phyloP scores from a whole-genome alignment of 2,113 vertebrate species.

The Xiphias gladius region DNA sequence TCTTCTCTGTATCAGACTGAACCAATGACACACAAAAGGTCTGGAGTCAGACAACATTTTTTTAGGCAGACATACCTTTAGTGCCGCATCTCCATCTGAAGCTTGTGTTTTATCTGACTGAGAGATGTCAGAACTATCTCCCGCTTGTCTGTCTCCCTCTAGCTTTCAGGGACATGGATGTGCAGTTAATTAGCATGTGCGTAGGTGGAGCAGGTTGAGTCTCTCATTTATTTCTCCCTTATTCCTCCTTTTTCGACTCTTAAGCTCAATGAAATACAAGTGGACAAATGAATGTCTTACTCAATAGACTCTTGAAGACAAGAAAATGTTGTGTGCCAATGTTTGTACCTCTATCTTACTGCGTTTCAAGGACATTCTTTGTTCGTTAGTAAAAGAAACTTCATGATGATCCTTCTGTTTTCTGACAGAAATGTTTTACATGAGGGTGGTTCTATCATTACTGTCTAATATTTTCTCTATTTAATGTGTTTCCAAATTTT shows the following conservation, averaged over 20 bases:
- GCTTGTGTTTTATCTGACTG: not conserved
- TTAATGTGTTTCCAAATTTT: not conserved
- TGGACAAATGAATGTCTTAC: too few relatives aligned
- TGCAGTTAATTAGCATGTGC: conserved; percentile 7
- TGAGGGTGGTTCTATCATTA: not conserved
- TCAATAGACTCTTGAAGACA: not conserved
- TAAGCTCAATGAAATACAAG: not conserved
- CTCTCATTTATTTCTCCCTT: conserved; percentile 37
- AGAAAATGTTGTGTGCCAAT: not conserved
- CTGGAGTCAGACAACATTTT: not conserved
- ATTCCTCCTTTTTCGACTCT: conserved; percentile 14
- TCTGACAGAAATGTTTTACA: not conserved
- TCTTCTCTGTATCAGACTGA: not conserved
- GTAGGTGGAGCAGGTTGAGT: not conserved
- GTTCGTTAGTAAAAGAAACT: not conserved
- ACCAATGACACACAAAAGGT: not conserved
- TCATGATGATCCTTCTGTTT: not conserved
- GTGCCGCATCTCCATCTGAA: not conserved
- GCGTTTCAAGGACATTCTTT: not conserved
- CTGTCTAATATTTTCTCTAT: not conserved
- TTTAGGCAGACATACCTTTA: not conserved
- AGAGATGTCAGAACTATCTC: not conserved
- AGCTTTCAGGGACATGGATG: conserved; percentile 2
- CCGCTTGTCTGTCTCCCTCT: conserved; percentile 3
- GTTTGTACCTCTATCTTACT: not conserved